A percentile compares a stretch with the other conserved stretches of the same genome.
phyloP scores from a whole-genome alignment of 2,797 vertebrate species.

The Schizopygopsis pylzovi region DNA sequence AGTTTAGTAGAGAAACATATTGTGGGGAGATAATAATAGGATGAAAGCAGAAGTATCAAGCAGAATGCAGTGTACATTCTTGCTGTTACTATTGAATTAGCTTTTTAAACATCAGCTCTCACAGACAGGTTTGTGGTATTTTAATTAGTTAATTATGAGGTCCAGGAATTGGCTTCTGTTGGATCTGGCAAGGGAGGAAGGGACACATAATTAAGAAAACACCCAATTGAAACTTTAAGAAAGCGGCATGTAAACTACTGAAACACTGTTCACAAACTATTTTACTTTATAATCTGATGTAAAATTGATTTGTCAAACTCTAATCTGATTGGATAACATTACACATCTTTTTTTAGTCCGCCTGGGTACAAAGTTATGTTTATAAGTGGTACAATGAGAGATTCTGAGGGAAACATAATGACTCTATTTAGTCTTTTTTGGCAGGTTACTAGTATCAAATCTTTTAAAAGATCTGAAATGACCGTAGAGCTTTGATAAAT shows the following conservation, averaged over 20 bases:
- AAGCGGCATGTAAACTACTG: background rate
- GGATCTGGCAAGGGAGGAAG: background rate
- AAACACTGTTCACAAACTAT: background rate
- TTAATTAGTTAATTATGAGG: background rate
- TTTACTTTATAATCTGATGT: background rate
- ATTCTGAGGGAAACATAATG: background rate
- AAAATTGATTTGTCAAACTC: background rate
- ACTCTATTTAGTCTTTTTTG: background rate
- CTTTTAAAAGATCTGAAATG: background rate
- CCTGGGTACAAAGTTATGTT: background rate
- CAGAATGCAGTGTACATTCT: background rate
- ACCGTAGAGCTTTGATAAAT: background rate
- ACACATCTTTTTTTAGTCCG: background rate
- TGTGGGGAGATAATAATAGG: background rate
- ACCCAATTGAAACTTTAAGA: background rate
- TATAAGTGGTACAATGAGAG: background rate
- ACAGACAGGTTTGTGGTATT: background rate
- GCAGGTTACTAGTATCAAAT: background rate
- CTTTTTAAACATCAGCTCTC: background rate
- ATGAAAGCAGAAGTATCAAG: slow-evolving; percentile 3
- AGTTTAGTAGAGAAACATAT: background rate
- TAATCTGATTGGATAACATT: background rate
- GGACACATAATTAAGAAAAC: background rate
- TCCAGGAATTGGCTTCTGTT: background rate
- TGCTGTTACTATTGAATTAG: background rate